Evolutionary conservation across 2,888 invertebrate genomes (phyloP).

Genomic region (Smittia sp.): DNA sequence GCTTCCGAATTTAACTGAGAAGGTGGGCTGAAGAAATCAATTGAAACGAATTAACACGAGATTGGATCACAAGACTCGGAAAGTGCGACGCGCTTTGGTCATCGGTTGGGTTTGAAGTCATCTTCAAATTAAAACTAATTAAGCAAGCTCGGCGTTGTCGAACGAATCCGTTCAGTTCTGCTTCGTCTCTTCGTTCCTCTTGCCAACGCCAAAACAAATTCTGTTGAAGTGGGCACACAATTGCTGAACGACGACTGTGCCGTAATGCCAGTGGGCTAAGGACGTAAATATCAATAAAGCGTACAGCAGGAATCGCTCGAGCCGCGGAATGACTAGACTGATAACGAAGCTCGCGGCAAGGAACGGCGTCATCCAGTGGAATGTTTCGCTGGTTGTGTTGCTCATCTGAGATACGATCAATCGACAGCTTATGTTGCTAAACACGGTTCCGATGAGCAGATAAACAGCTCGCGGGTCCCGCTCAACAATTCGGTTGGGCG

Average conservation of each 20-base stretch:
- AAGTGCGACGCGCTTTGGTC: too few species aligned
- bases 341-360: constrained; percentile 48
- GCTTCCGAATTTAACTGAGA: too few species aligned
- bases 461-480: constrained; percentile 83
- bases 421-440: constrained; percentile 96
- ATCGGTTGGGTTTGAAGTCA: too few species aligned
- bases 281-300: constrained; percentile 68
- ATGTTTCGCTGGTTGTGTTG: constrained; percentile 82
- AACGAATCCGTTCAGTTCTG: background rate
- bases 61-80: too few species aligned
- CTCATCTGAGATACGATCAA: constrained; percentile 98
- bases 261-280: constrained; percentile 85
- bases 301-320: constrained; percentile 71
- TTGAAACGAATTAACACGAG: too few species aligned
- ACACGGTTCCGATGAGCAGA: constrained; percentile 88
- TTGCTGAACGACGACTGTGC: constrained; percentile 88
- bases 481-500: constrained; percentile 77
- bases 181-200: constrained; percentile 36
- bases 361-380: constrained; percentile 53
- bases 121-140: too few species aligned
- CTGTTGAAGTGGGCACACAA: constrained; percentile 94
- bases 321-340: constrained; percentile 50
- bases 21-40: too few species aligned
- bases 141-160: too few species aligned
- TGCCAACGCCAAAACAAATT: constrained; percentile 67